Evolutionary conservation across 2,797 vertebrate genomes (phyloP), one percentile per base, ranked within the genome.

Genomic region (Sphenodon punctatus): DNA sequence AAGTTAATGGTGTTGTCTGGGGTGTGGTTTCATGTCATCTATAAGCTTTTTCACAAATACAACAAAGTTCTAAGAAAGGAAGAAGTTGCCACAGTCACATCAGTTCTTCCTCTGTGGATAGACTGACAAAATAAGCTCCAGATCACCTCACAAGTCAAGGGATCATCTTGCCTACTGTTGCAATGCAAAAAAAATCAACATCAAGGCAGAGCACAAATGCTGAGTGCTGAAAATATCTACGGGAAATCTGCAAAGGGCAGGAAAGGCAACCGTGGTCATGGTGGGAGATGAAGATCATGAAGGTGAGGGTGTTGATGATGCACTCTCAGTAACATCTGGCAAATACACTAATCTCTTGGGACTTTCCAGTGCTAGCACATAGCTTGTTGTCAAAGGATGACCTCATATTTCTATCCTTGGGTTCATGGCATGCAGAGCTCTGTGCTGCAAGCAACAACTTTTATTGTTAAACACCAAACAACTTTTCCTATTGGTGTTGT

Each of bases 251-350:
- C 75, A 88, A 93, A 92, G 88, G 78, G 67, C 87, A 85, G 79
- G 74, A 76, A 86, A 94, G 78, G 64, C 75, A 87, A 78, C 58
- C n/a, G 58, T 73, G 81, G 80, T 85, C 49, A 73, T 4, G 30
- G 76, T 0, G n/a, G 86, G 66, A 90, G 84, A 88, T 60, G 77
- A 82, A 90, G 82, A 84, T 74, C 75, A 71, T 7, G 55, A 87
- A 90, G 80, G 78, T 77, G 58, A 89, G 88, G 80, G 85, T 87
- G 89, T 93, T 88, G 87, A 19, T 83, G 84, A 95, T 89, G 85
- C 85, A 86, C 88, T 92, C 87, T 86, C 78, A 87, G 84, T 78
- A 93, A 94, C 89, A 94, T 93, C 89, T 91, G 90, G 86, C 81
- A 93, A 86, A 93, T 84, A 87, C 87, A 59, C 66, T 80, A 67